Evolutionary conservation across 2,888 invertebrate genomes (phyloP), one percentile per base, ranked within the genome.

Genomic region (Choristoneura rosaceana): DNA sequence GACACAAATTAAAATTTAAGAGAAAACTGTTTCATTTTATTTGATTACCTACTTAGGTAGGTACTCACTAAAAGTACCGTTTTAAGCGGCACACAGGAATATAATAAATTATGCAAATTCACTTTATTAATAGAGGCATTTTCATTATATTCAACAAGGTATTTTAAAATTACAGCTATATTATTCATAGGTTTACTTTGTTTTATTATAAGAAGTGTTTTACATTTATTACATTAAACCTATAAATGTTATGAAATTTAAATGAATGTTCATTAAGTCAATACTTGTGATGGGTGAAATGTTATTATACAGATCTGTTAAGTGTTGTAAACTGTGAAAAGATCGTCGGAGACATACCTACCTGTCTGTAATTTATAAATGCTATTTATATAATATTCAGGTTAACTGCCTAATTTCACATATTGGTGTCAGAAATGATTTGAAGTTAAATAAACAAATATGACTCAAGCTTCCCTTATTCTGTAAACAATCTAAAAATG

Each of bases 151-250:
- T 25, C 25, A 52, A 58, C 25, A 47, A 64, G 50, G 63, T 4
- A 47, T 33, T 47, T 43, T 17, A 41, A 41, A 15, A 17, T 61
- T 63, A 45, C 45, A 25, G 47, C 47, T 9, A 50, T 33, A 64
- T 64, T 52, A 38, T 41, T 41, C 41, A n/a, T 4, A 59, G 59
- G 59, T 7, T 25, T 45, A 45, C 10, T 8, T 45, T 33, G 62
- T 14, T 14, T 58, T 69, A 79, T 74, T 77, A 76, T 76, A 78
- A 78, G 84, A 76, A 85, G 87, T 76, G 77, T 79, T 77, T 70
- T 77, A 43, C 45, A 55, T 73, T 66, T 79, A 80, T 88, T 87
- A 81, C 87, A 79, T 87, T 85, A 88, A 80, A 75, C 4, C 38
- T 38, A 38, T 4, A 38, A 38, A 38, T 38, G 38, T 14, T 67